These are phyloP conservation scores for Diplolepis rosae DNA, from an alignment of 2,888 invertebrate species.

Conservation along the genomic window DNA sequence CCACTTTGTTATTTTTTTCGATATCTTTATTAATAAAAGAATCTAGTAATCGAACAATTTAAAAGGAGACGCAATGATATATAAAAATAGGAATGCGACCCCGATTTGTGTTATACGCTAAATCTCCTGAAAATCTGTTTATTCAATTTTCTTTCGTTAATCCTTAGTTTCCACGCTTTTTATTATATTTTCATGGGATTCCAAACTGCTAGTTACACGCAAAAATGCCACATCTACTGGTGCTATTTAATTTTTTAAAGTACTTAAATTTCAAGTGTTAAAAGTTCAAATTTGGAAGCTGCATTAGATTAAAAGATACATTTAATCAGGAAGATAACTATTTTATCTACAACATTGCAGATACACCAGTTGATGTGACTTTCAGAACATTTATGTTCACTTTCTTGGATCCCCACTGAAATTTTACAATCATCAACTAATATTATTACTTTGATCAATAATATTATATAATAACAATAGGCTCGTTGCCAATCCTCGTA, in stretches of 20 bases:
- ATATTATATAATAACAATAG: constrained; percentile 61
- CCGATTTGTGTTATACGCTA: constrained; percentile 55
- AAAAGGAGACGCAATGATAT: constrained; percentile 34
- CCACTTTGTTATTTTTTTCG: background rate
- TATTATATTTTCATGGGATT: constrained; percentile 33
- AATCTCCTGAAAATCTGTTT: constrained; percentile 54
- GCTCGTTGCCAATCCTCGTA: constrained; percentile 45
- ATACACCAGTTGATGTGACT: constrained; percentile 31
- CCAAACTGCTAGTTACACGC: constrained; percentile 39
- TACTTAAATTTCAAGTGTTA: background rate
- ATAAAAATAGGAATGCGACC: constrained; percentile 60
- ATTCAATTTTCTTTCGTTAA: constrained; percentile 40
- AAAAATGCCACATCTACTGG: constrained; percentile 5
- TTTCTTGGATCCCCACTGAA: constrained; percentile 53
- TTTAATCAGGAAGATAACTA: too few relatives aligned
- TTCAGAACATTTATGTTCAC: constrained; percentile 44
- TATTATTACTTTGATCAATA: constrained; percentile 56
- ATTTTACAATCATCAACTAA: constrained; percentile 56
- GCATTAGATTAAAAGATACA: too few relatives aligned
- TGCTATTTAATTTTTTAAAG: constrained; percentile 3
- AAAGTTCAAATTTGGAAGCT: background rate
- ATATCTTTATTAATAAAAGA: background rate
- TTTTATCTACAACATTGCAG: too few relatives aligned
- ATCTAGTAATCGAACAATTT: background rate
- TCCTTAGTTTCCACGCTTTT: constrained; percentile 38